These are phyloP conservation scores for Zeuzera pyrina DNA, from an alignment of 2,888 invertebrate species.

Conservation along the genomic window DNA sequence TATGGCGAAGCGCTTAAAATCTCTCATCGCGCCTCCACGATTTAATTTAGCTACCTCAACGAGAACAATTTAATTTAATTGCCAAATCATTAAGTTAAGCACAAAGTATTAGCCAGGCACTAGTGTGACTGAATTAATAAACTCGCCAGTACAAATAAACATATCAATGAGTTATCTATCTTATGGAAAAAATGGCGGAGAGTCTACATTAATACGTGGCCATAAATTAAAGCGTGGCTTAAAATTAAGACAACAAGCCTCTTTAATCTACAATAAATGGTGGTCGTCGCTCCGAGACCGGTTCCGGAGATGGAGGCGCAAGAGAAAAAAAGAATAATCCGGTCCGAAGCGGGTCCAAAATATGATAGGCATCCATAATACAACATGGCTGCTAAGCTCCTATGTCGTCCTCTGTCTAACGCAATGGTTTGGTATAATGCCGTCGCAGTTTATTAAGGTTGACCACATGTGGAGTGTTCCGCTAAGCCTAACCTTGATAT, in stretches of 20 bases:
- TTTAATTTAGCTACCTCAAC: conserved; percentile 68
- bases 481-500: conserved; percentile 74
- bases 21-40: conserved; percentile 51
- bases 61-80: conserved; percentile 71
- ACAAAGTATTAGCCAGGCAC: conserved; percentile 66
- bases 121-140: conserved; percentile 60
- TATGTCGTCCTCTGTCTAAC: conserved; percentile 50
- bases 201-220: conserved; percentile 63
- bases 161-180: conserved; percentile 57
- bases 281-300: conserved; percentile 65
- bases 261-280: conserved; percentile 74
- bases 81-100: conserved; percentile 71
- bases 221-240: conserved; percentile 70
- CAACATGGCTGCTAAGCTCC: conserved; percentile 72
- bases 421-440: conserved; percentile 31
- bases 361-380: conserved; percentile 74
- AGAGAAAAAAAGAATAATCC: conserved; percentile 69
- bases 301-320: conserved; percentile 62
- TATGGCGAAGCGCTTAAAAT: conserved; percentile 41
- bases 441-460: conserved; percentile 67
- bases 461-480: conserved; percentile 74
- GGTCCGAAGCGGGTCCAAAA: conserved; percentile 70
- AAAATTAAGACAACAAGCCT: conserved; percentile 75
- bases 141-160: conserved; percentile 54
- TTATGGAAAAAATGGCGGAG: conserved; percentile 58